phyloP scores from a whole-genome alignment of 2,888 invertebrate genomes.

The Diadromus collaris region DNA sequence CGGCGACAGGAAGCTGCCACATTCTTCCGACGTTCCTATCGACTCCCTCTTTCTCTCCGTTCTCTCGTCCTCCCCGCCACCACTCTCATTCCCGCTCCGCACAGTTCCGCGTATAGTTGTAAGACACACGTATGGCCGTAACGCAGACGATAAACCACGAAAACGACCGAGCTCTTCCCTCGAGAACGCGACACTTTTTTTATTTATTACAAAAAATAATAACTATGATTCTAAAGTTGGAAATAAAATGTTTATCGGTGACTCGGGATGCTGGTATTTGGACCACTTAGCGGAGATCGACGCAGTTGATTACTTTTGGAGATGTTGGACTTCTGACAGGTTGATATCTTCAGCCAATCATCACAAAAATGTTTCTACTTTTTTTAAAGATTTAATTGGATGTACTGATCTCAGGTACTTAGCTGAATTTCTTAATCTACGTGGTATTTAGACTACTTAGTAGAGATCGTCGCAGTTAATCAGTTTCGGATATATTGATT shows the following conservation, averaged over 20 bases:
- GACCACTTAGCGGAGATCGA: background rate
- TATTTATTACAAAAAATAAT: background rate
- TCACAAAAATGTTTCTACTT: no score
- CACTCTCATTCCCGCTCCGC: conserved; percentile 32
- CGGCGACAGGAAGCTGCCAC: conserved; percentile 72
- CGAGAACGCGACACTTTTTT: background rate
- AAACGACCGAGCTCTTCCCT: conserved; percentile 30
- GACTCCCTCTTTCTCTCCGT: conserved; percentile 57
- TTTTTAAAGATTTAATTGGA: no score
- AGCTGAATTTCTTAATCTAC: no score
- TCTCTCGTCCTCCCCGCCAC: conserved; percentile 58
- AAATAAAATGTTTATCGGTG: background rate
- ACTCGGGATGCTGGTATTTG: background rate
- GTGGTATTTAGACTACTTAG: no score
- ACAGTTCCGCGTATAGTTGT: conserved; percentile 17
- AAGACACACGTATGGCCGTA: conserved; percentile 19
- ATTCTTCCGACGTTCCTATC: conserved; percentile 65
- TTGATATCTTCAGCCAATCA: no score
- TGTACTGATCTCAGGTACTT: no score
- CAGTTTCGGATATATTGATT: background rate
- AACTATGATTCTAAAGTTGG: background rate
- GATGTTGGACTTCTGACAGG: no score
- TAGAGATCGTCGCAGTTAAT: background rate
- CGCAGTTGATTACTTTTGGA: no score
- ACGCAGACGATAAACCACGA: conserved; percentile 15